phyloP scores from a whole-genome alignment of 2,113 vertebrate genomes.

The Ahaetulla prasina region DNA sequence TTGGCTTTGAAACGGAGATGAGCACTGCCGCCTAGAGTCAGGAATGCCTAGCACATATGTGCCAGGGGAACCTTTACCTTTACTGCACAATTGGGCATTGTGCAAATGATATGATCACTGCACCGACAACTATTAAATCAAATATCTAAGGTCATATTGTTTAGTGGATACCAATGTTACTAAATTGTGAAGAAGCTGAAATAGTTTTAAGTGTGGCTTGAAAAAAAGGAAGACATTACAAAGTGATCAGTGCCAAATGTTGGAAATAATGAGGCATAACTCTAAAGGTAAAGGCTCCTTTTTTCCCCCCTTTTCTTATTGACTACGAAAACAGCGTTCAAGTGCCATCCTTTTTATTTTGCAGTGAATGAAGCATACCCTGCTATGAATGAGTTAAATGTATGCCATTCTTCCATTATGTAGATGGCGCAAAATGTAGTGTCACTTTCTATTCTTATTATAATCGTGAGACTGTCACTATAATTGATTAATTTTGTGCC shows the following conservation, averaged over 20 bases:
- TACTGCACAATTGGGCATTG: background rate
- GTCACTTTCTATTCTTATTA: conserved; percentile 59
- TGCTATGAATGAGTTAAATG: conserved; percentile 54
- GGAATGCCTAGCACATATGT: no score
- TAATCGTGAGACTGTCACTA: conserved; percentile 50
- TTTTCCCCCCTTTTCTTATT: background rate
- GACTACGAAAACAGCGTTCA: background rate
- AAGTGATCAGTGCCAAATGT: background rate
- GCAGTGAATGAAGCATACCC: background rate
- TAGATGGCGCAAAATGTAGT: conserved; percentile 53
- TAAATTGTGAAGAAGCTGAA: background rate
- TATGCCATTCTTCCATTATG: conserved; percentile 45
- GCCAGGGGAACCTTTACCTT: no score
- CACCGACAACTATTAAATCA: background rate
- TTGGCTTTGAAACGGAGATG: no score
- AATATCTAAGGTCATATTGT: background rate
- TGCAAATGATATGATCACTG: background rate
- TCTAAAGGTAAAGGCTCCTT: background rate
- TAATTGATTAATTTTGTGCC: conserved; percentile 65
- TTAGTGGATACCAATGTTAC: background rate
- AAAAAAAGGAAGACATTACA: background rate
- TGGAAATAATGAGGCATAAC: background rate
- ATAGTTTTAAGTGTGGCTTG: background rate
- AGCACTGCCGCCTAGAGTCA: no score
- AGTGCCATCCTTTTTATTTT: background rate